Evolutionary conservation across 2,113 vertebrate genomes (phyloP).

Genomic region (Tamias sibiricus): DNA sequence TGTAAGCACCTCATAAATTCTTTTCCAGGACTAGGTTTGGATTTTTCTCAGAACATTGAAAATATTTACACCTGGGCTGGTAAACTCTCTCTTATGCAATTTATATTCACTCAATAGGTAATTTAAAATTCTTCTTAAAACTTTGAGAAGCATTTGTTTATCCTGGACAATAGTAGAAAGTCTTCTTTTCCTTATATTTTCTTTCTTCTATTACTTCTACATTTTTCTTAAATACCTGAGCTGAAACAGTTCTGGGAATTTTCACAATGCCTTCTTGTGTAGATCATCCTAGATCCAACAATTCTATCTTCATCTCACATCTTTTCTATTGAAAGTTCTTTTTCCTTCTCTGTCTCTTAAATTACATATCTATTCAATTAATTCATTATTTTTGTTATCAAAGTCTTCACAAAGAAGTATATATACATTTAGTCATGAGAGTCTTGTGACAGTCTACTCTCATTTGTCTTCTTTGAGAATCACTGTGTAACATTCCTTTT

Average conservation of each 20-base stretch:
- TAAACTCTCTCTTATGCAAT: constrained; percentile 42
- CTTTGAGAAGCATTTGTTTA: background rate
- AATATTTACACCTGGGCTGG: background rate
- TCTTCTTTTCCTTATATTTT: background rate
- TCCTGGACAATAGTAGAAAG: background rate
- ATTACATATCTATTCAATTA: background rate
- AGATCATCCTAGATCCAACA: background rate
- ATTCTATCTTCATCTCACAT: background rate
- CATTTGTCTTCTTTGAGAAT: background rate
- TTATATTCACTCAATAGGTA: background rate
- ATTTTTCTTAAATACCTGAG: background rate
- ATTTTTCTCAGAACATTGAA: background rate
- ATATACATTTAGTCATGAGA: background rate
- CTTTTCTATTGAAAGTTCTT: background rate
- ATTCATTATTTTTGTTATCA: background rate
- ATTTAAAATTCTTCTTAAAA: constrained; percentile 41
- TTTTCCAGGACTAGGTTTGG: background rate
- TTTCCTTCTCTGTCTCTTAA: background rate
- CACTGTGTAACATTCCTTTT: constrained; percentile 14
- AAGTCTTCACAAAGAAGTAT: background rate
- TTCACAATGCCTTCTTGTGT: background rate
- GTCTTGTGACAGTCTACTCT: background rate
- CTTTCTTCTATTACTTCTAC: background rate
- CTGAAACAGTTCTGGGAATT: background rate
- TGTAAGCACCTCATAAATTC: constrained; percentile 49